Percentiles rank a stretch among this genome's conserved stretches.
These are phyloP conservation scores for Microcebus murinus DNA, from an alignment of 2,113 vertebrate genomes.

Conservation along the genomic window DNA sequence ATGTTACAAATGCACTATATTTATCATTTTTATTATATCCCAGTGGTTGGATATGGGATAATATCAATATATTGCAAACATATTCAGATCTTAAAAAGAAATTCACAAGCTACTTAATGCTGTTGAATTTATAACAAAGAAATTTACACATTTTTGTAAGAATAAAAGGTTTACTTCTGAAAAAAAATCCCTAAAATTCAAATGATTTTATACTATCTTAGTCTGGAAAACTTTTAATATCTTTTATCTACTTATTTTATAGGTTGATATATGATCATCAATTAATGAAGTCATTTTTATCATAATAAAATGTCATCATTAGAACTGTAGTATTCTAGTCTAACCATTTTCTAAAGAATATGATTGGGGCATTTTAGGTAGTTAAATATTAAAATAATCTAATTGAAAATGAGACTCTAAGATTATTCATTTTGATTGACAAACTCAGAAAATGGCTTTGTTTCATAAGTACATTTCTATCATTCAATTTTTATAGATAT, in stretches of 20 bases:
- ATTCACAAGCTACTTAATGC: neutral
- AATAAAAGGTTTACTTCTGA: slow-evolving; percentile 28
- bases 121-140: slow-evolving; percentile 24
- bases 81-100: slow-evolving; percentile 23
- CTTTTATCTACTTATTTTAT: slow-evolving; percentile 65
- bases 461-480: slow-evolving; percentile 57
- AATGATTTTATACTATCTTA: slow-evolving; percentile 18
- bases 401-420: slow-evolving; percentile 75
- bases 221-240: slow-evolving; percentile 56
- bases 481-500: slow-evolving; percentile 2
- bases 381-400: slow-evolving; percentile 79
- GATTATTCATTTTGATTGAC: slow-evolving; percentile 78
- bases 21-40: slow-evolving; percentile 41
- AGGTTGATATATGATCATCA: slow-evolving; percentile 76
- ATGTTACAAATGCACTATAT: neutral
- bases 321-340: slow-evolving; percentile 58
- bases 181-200: slow-evolving; percentile 48
- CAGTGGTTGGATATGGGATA: slow-evolving; percentile 33
- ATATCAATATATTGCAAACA: neutral
- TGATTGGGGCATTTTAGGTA: slow-evolving; percentile 72
- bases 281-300: slow-evolving; percentile 81
- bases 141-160: neutral
- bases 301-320: slow-evolving; percentile 77
- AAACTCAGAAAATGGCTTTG: slow-evolving; percentile 62
- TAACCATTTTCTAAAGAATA: slow-evolving; percentile 74